Base-by-base conservation (phyloP, 2,888 invertebrate species). In the Heliothis peltigera region DNA sequence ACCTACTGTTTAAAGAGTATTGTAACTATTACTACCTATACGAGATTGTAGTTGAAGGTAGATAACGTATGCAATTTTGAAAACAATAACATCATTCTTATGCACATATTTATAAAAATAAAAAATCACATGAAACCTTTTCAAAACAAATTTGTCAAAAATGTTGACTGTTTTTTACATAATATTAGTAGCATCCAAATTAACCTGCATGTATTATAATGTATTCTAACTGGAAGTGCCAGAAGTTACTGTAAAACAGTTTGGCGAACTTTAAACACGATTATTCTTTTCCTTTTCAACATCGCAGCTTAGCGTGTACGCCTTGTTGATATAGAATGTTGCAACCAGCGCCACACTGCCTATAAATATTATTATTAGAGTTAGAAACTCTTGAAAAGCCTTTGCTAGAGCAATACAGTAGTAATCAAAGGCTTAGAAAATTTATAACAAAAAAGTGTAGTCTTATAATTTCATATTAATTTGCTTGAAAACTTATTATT, bases 311-410 rank as follows among this genome's bases (percentile, higher is more conserved):
- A 1, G 35, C 43, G 39, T 15, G 19, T 6, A 10, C 17, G 67
- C 42, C 46, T 32, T 47, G 76, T 73, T 73, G 73, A 22, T 49
- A 12, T 64, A 66, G 63, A 0, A 60, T 70, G 66, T 76, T 76
- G 61, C 63, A 70, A 32, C 76, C 73, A 73, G 76, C 76, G 18
- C 74, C 74, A 70, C 76, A 76, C 76, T 74, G 76, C 76, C 76
- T 15, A 32, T 28, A 56, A 19, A 60, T 42, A 12, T 48, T 44
- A 39, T 52, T 35, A 32, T 18, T 39, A 39, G 39, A 39, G 39
- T 39, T 42, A 42, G 42, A 17, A 32, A 42, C 17, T 42, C 42
- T 42, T 32, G 15, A 4, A 39, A 39, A 39, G 39, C 39, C 39
- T 39, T 39, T 35, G 15, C 35, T 39, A 39, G n/a, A 15, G n/a